Conservation (phyloP, 2,113 vertebrate species). For the Cyanoliseus patagonus region DNA sequence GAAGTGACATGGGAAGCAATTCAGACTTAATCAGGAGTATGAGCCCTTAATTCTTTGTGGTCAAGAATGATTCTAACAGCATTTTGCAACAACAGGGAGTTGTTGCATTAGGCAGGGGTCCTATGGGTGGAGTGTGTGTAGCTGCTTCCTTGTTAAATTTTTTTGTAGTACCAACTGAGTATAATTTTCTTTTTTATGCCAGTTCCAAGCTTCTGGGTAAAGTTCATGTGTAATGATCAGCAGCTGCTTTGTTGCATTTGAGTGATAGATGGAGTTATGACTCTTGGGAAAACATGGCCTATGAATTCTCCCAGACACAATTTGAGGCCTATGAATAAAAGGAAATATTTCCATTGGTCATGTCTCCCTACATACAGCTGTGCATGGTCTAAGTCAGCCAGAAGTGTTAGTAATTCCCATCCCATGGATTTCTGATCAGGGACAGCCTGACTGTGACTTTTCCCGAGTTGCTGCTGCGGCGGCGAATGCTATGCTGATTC, state of each 20-base stretch:
- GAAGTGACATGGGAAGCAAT: background rate
- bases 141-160: background rate
- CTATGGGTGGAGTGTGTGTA: background rate
- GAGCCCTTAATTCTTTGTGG: background rate
- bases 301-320: background rate
- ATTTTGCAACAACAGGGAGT: background rate
- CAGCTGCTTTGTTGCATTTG: background rate
- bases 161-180: background rate
- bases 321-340: background rate
- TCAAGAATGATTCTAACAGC: background rate
- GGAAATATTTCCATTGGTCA: background rate
- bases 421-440: background rate
- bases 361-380: background rate
- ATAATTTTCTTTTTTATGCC: background rate
- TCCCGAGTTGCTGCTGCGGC: background rate
- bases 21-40: background rate
- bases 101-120: background rate
- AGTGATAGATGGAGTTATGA: background rate
- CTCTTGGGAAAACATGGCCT: background rate
- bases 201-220: background rate
- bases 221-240: background rate
- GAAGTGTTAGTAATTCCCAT: background rate
- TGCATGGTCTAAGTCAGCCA: background rate
- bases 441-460: background rate
- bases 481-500: background rate